Conservation (phyloP, 2,113 vertebrate genomes). For the Dipodomys ordii region DNA sequence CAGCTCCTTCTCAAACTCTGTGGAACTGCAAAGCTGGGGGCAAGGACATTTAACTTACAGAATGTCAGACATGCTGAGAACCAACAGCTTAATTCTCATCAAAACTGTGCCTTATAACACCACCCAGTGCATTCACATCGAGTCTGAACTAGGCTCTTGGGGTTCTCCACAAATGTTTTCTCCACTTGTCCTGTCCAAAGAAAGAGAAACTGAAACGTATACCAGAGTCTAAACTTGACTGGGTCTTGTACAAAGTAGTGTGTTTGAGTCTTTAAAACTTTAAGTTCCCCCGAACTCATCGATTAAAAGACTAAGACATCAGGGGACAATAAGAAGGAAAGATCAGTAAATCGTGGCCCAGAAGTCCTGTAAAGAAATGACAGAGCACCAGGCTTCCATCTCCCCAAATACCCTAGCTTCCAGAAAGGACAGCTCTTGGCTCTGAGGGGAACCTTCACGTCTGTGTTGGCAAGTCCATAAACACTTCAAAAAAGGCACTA, state of each 20-base stretch:
- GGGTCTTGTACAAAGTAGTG: not conserved
- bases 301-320: not conserved
- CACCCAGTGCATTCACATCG: not conserved
- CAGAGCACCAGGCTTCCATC: not conserved
- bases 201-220: not conserved
- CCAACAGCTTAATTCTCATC: not conserved
- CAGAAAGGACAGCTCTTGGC: not conserved
- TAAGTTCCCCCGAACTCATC: not conserved
- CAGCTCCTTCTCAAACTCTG: not conserved
- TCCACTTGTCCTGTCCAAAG: not conserved
- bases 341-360: not conserved
- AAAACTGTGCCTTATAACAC: not conserved
- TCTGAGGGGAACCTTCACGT: not conserved
- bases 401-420: not conserved
- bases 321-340: not conserved
- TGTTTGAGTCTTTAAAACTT: conserved; percentile 19
- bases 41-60: not conserved
- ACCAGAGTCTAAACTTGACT: conserved; percentile 7
- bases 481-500: conserved; percentile 48
- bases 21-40: not conserved
- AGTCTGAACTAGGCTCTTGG: not conserved
- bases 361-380: not conserved
- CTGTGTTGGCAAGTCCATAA: conserved; percentile 54
- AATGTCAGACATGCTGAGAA: too few relatives aligned
- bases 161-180: not conserved